Evolutionary conservation across 2,113 vertebrate species (phyloP), one percentile per base, ranked within the genome.

Genomic region (Uria aalge): DNA sequence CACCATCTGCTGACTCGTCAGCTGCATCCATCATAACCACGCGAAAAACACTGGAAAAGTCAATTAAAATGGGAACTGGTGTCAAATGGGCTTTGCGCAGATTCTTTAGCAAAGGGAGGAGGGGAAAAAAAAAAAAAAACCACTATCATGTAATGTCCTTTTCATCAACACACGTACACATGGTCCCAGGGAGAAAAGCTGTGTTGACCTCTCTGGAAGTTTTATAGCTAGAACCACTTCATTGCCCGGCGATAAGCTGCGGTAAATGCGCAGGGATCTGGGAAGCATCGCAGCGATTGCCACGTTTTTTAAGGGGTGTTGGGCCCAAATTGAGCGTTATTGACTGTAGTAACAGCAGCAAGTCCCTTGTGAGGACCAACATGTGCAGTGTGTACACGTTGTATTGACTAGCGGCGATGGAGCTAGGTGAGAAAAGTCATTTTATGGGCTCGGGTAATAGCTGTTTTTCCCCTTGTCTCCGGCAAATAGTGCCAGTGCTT

Each of bases 1-100:
- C 90, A 85, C 96, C 96, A 97, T 97, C 96, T 97, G 96, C 96
- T 95, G 92, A 91, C 86, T 96, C 50, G 10, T 92, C 95, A 97
- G 84, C 94, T 50, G 79, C 95, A 97, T 97, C 97, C 93, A 95
- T 96, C 96, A 95, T 38, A 67, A 47, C 80, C 64, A 21, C 0
- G 68, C 1, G 64, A 73, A 88, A 87, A 81, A 24, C 4, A 45
- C 53, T 93, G 94, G 76, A 86, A 90, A 96, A 97, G 94, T 90
- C 93, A 79, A 91, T 95, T 92, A 74, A 88, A 94, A 75, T 16
- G 74, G 78, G 81, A 74, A 34, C 47, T 5, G 0, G 48, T 67
- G 85, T 77, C 13, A 41, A 55, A 71, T 4, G 34, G 38, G 53
- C 57, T 79, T 66, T 27, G 60, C 1, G 9, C 71, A 76, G n/a